Conservation (phyloP, 2,888 invertebrate genomes). For the Sminthurides aquaticus region DNA sequence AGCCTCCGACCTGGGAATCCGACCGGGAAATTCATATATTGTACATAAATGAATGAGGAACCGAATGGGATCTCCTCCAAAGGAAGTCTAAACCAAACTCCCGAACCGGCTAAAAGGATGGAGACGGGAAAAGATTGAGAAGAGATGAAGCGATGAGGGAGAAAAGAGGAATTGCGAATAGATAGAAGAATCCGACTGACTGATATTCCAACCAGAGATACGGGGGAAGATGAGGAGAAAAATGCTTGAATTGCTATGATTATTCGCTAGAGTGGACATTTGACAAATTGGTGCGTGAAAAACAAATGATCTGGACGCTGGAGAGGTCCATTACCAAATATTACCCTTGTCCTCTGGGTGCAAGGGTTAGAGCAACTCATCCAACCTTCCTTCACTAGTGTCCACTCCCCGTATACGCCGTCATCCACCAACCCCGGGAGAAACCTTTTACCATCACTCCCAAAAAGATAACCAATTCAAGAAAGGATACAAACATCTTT, state of each 20-base stretch:
- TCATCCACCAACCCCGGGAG: too few species aligned
- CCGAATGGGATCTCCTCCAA: too few species aligned
- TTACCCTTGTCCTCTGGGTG: conserved; percentile 29
- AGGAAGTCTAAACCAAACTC: too few species aligned
- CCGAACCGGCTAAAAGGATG: too few species aligned
- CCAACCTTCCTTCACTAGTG: neutral
- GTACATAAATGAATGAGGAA: neutral
- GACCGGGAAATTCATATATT: neutral
- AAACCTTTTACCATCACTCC: too few species aligned
- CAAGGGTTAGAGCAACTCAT: conserved; percentile 24
- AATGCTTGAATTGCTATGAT: conserved; percentile 18
- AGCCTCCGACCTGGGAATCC: neutral
- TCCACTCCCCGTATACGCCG: too few species aligned
- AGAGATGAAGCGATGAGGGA: too few species aligned
- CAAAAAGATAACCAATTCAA: conserved; percentile 2
- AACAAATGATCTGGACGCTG: conserved; percentile 32
- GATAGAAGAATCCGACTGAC: too few species aligned
- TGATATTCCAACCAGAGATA: neutral
- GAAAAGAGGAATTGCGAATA: too few species aligned
- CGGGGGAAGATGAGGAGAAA: neutral
- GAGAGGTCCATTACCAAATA: conserved; percentile 31
- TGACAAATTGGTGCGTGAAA: conserved; percentile 32
- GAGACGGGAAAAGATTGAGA: too few species aligned
- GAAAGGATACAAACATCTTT: conserved; percentile 14
- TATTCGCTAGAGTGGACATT: conserved; percentile 33